Evolutionary conservation across 2,888 invertebrate genomes (phyloP).

Genomic region (Fissipunctia ypsillon): DNA sequence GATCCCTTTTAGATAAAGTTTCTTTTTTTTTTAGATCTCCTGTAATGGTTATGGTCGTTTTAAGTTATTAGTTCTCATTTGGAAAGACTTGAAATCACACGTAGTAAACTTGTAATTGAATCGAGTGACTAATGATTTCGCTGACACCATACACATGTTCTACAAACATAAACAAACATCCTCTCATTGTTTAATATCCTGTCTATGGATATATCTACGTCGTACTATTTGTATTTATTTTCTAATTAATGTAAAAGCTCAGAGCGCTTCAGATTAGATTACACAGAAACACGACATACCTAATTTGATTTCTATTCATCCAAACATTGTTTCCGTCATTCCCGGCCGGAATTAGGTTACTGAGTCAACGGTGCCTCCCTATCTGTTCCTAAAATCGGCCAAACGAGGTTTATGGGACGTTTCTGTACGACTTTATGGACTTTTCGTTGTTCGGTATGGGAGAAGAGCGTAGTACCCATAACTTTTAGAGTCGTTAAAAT

Average conservation of each 20-base stretch:
- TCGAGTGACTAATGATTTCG: not conserved
- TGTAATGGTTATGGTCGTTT: not conserved
- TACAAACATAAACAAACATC: not conserved
- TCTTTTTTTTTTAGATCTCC: not conserved
- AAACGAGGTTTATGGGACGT: conserved; percentile 74
- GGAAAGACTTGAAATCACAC: not conserved
- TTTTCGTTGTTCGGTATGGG: conserved; percentile 61
- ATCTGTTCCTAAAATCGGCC: conserved; percentile 67
- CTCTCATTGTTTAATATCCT: not conserved
- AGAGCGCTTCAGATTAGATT: conserved; percentile 46
- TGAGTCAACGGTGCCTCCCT: conserved; percentile 66
- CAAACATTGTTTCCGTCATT: conserved; percentile 56
- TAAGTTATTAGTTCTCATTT: not conserved
- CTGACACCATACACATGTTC: not conserved
- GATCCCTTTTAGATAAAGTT: conserved; percentile 26
- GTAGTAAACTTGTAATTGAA: not conserved
- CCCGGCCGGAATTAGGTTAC: conserved; percentile 71
- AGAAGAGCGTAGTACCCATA: conserved; percentile 67
- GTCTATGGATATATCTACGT: not conserved
- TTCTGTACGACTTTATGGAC: conserved; percentile 65
- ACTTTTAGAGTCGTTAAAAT: conserved; percentile 70
- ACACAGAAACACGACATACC: conserved; percentile 45
- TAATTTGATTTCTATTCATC: conserved; percentile 59
- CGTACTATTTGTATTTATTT: conserved; percentile 36
- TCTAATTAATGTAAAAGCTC: conserved; percentile 60